Conservation (phyloP, 92 coral and sea anemone species). For the Epizoanthus fatuus region DNA sequence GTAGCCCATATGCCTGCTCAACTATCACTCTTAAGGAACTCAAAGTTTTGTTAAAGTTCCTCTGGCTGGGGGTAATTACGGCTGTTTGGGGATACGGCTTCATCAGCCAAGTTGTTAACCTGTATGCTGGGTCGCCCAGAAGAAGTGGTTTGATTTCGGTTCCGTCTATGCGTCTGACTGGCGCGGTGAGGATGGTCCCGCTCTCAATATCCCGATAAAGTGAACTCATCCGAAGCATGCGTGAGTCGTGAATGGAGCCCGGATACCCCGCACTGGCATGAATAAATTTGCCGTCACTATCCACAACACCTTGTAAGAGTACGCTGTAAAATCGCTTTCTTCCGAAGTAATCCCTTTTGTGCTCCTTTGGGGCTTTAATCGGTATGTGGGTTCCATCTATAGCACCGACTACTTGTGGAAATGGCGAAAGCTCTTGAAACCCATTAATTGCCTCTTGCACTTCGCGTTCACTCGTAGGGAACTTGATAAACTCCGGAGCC, state of each 20-base stretch:
- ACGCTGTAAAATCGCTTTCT: constrained; percentile 41
- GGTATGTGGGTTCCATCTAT: constrained; percentile 45
- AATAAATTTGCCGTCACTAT: constrained; percentile 3
- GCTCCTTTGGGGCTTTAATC: background rate
- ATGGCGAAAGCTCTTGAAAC: constrained; percentile 16
- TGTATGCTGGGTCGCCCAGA: constrained; percentile 4
- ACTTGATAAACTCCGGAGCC: constrained; percentile 32
- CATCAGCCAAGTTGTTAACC: constrained; percentile 2
- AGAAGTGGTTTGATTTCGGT: constrained; percentile 6
- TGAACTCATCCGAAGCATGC: too few relatives aligned
- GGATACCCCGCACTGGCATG: too few relatives aligned
- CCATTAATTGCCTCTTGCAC: constrained; percentile 14
- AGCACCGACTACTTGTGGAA: constrained; percentile 51
- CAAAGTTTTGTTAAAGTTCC: constrained; percentile 4
- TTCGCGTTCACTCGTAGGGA: constrained; percentile 31
- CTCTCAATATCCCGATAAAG: constrained; percentile 2
- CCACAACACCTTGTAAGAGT: constrained; percentile 37
- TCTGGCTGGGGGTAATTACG: constrained; percentile 4
- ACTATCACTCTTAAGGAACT: constrained; percentile 9
- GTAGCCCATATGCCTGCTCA: constrained; percentile 4
- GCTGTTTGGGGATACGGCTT: constrained; percentile 13
- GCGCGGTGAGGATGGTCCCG: background rate
- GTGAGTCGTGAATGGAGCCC: too few relatives aligned
- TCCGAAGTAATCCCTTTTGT: constrained; percentile 17
- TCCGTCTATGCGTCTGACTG: background rate